Evolutionary conservation across 2,113 vertebrate genomes (phyloP), one percentile per base, ranked within the genome.

Genomic region (Lichenostomus cassidix): DNA sequence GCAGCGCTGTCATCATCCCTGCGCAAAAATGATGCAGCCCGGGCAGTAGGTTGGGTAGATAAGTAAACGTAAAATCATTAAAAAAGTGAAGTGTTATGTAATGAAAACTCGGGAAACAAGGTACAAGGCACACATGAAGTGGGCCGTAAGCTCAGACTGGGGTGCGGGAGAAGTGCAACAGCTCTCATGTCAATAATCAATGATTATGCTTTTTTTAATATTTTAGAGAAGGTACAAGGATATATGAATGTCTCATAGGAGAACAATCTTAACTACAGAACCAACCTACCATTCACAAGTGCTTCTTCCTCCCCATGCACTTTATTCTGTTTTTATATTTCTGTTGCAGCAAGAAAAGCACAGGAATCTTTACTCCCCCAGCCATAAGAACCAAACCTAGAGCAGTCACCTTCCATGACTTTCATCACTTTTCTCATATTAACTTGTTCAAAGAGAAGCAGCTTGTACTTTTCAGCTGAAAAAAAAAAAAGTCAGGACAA

Each of bases 201-300:
- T 17, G 9, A 22, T 69, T 58, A 46, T 0, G 0, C 23, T 19
- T 31, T 20, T 58, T 67, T 78, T 28, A 90, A 83, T 90, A 33
- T 60, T 37, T 67, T 44, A 68, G 10, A 3, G 42, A 73, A 62
- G 29, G 58, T 27, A 67, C 4, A 44, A 49, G 10, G 22, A 74
- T 25, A 20, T 14, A 12, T 0, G 0, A 46, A 5, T 13, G 3
- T 22, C 12, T 70, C n/a, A 53, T 5, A 27, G 0, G 17, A 80
- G 35, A 74, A 19, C 10, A n/a, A 16, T 6, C 33, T 44, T 50
- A 68, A 47, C 28, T 87, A 23, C 14, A 44, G 49, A 67, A 68
- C 41, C 28, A 42, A 13, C 15, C 52, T 50, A 20, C 24, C 60
- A 6, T 21, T 73, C 19, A 4, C 0, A 1, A 20, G 15, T 29